Conservation (phyloP, 2,888 invertebrate genomes). For the Orthonevra nobilis region DNA sequence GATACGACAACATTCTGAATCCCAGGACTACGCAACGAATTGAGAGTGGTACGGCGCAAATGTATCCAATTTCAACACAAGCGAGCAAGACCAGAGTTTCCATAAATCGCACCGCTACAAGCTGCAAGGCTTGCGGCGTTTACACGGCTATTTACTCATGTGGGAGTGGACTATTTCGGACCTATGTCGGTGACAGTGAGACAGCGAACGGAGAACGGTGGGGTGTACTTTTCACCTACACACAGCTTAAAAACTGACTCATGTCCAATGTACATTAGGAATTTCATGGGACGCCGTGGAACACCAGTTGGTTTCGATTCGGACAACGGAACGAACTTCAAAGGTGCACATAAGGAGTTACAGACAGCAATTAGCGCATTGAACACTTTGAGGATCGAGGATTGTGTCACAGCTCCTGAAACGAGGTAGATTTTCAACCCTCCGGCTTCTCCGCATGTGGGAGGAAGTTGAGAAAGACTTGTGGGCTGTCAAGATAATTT, state of each 20-base stretch:
- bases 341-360: no score
- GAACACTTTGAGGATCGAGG: background rate
- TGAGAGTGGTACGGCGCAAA: background rate
- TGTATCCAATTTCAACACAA: conserved; percentile 22
- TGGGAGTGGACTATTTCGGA: conserved; percentile 49
- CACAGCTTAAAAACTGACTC: conserved; percentile 29
- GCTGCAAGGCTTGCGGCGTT: conserved; percentile 13
- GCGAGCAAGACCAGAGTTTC: background rate
- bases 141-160: conserved; percentile 24
- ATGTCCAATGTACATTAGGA: conserved; percentile 32
- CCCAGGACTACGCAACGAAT: background rate
- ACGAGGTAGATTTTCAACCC: background rate
- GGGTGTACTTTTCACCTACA: conserved; percentile 38
- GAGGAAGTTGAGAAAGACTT: no score
- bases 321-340: conserved; percentile 53
- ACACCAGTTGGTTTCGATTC: conserved; percentile 11
- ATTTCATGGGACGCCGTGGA: conserved; percentile 41
- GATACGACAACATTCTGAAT: conserved; percentile 28
- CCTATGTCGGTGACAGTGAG: conserved; percentile 29
- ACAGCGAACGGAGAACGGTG: conserved; percentile 30
- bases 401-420: background rate
- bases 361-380: no score
- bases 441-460: background rate
- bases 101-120: conserved; percentile 29
- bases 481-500: background rate